Conservation (phyloP, 1,140 invertebrate species). For the Helicoverpa zea region DNA sequence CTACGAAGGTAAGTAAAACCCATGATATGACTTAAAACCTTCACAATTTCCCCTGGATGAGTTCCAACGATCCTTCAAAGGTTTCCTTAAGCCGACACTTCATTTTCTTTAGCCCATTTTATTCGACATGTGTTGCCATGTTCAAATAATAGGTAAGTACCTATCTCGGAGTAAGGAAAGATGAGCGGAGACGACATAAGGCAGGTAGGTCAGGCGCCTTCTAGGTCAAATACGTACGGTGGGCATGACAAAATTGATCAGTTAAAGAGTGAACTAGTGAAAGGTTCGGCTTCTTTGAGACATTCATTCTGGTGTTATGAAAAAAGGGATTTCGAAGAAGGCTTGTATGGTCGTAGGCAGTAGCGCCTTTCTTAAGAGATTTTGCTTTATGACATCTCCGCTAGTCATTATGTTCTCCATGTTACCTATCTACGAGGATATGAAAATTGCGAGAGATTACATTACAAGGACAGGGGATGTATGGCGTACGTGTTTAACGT, state of each 20-base stretch:
- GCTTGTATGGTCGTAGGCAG: no score
- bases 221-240: no score
- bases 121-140: conserved; percentile 43
- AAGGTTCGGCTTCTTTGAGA: no score
- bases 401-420: no score
- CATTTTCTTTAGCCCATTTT: conserved; percentile 59
- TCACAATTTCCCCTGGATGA: conserved; percentile 52
- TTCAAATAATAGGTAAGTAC: conserved; percentile 29
- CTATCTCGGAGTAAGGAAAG: not conserved
- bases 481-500: conserved; percentile 9
- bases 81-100: conserved; percentile 65
- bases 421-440: conserved; percentile 4
- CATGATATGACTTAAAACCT: conserved; percentile 40
- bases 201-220: no score
- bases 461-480: conserved; percentile 22
- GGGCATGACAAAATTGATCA: no score
- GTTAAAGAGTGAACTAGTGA: no score
- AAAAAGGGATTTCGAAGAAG: no score
- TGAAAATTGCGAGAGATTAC: conserved; percentile 43
- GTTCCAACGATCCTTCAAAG: conserved; percentile 54
- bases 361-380: no score
- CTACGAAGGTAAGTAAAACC: conserved; percentile 35
- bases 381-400: no score
- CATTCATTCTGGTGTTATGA: no score
- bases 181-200: no score